Percentiles rank a stretch among this genome's conserved stretches.
Conservation (phyloP, 2,888 invertebrate genomes). For the Osmoderma eremita region DNA sequence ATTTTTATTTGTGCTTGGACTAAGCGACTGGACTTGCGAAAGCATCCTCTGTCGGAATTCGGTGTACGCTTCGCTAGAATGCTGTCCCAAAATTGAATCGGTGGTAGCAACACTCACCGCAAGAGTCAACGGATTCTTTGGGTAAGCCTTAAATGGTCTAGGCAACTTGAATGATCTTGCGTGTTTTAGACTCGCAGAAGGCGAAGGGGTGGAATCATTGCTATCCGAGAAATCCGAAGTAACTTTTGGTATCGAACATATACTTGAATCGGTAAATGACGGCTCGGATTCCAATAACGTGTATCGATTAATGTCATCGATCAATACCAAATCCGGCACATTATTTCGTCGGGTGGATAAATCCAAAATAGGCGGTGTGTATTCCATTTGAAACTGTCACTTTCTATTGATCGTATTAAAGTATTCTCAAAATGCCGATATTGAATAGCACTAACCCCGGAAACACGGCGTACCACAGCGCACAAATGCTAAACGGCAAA, state of each 20-base stretch:
- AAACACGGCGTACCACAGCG: conserved; percentile 1
- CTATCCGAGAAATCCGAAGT: conserved; percentile 41
- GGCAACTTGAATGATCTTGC: conserved; percentile 62
- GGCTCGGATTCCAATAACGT: conserved; percentile 47
- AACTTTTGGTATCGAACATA: conserved; percentile 49
- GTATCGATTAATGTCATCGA: too few relatives aligned
- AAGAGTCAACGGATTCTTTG: conserved; percentile 74
- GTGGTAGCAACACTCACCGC: conserved; percentile 63
- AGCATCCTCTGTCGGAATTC: conserved; percentile 77
- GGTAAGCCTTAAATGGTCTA: conserved; percentile 77
- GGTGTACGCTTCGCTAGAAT: conserved; percentile 72
- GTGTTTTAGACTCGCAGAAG: conserved; percentile 30
- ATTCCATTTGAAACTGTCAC: conserved; percentile 43
- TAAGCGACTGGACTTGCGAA: conserved; percentile 69
- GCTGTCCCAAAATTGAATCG: conserved; percentile 67
- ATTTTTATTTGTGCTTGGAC: conserved; percentile 69
- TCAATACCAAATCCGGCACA: conserved; percentile 1
- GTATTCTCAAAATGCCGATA: not conserved
- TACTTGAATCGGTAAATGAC: conserved; percentile 48
- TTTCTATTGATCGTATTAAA: not conserved
- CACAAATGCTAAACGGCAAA: conserved; percentile 17
- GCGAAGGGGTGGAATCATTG: not conserved
- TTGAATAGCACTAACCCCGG: not conserved
- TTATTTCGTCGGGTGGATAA: conserved; percentile 52
- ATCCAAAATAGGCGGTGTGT: conserved; percentile 51